Conservation (phyloP, 2,888 invertebrate genomes). For the Mesorhabditis sp. region DNA sequence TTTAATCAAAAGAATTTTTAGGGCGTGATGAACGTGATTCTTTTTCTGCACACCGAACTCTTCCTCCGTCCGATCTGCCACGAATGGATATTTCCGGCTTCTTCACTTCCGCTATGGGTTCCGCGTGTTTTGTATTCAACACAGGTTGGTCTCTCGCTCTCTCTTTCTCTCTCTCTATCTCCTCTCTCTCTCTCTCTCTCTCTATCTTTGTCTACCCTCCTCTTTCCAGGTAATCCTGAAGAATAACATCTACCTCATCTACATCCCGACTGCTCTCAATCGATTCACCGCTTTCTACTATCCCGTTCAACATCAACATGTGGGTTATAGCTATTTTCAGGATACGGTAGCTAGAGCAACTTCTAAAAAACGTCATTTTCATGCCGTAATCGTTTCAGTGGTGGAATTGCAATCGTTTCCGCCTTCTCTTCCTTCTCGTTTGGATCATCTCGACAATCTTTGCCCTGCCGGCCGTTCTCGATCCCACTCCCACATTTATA, state of each 20-base stretch:
- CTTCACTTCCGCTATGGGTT: neutral
- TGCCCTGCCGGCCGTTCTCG: neutral
- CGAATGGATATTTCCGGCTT: neutral
- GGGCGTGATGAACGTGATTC: slow-evolving; percentile 5
- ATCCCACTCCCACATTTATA: neutral
- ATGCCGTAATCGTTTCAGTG: neutral
- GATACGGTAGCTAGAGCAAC: too few species aligned
- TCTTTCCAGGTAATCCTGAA: neutral
- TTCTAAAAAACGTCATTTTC: too few species aligned
- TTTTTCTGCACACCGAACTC: neutral
- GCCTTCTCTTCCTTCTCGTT: neutral
- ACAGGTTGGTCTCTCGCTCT: neutral
- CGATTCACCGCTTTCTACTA: slow-evolving; percentile 5
- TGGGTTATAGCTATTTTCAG: neutral
- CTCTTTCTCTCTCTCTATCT: too few species aligned
- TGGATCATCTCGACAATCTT: neutral
- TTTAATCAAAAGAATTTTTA: neutral
- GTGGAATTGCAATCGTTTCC: neutral
- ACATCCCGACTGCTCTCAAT: neutral
- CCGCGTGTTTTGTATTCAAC: neutral
- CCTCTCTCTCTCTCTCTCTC: too few species aligned
- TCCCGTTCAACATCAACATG: slow-evolving; percentile 1
- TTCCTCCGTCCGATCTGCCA: neutral
- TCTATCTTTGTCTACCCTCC: too few species aligned
- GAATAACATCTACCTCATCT: slow-evolving; percentile 3